A percentile compares a stretch with the other conserved stretches of the same genome.
Conservation (phyloP, 2,113 vertebrate species). For the Trichomycterus rosablanca region DNA sequence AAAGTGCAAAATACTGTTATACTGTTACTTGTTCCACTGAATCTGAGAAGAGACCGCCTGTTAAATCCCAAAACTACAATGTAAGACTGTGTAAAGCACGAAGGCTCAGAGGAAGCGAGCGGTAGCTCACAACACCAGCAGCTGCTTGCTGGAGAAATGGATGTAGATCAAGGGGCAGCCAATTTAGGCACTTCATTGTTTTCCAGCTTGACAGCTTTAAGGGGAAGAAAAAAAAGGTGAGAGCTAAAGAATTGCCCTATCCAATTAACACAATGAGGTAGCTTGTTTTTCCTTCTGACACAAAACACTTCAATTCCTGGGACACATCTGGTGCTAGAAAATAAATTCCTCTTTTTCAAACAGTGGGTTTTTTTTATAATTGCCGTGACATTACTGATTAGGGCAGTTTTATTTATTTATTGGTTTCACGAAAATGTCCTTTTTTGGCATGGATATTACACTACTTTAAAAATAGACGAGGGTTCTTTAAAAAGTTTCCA, state of each 20-base stretch:
- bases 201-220: conserved; percentile 57
- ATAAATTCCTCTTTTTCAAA: not conserved
- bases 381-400: not conserved
- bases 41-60: conserved; percentile 26
- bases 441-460: no score
- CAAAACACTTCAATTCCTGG: not conserved
- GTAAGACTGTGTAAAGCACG: conserved; percentile 18
- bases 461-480: no score
- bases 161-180: conserved; percentile 1
- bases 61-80: conserved; percentile 21
- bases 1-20: not conserved
- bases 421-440: no score
- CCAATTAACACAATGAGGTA: not conserved
- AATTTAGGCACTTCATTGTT: not conserved
- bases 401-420: not conserved
- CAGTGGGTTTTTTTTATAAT: not conserved
- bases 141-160: not conserved
- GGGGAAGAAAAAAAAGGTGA: conserved; percentile 17
- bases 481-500: no score
- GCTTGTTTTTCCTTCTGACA: conserved; percentile 2
- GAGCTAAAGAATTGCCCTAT: not conserved
- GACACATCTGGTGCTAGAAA: conserved; percentile 14
- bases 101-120: conserved; percentile 19
- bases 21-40: conserved; percentile 3
- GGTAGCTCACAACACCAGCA: no score